Evolutionary conservation across 1,140 invertebrate genomes (phyloP), one percentile per base, ranked within the genome.

Genomic region (Acromyrmex heyeri): DNA sequence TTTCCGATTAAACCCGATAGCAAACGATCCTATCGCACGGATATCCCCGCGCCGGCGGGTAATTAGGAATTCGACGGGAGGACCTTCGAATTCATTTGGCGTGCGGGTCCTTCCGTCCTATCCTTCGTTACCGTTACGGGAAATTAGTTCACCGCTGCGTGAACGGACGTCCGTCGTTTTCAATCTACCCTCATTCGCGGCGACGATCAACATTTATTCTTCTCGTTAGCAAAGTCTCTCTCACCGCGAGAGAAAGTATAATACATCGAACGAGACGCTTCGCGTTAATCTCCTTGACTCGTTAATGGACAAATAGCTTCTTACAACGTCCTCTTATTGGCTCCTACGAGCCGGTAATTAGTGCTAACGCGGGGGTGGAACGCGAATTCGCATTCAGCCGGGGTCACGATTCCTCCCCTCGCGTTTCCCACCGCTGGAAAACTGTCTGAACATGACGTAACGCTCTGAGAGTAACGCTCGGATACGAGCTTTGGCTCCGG

Each of bases 371-470:
- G 53, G 57, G 75, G 78, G 70, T 64, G 85, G 88, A 24, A 78
- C 90, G 65, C 65, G 90, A 91, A 93, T 93, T 93, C 90, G 91
- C 92, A 93, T 94, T 93, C 93, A 94, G 92, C 92, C 90, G 89
- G 90, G 92, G 92, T 90, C 91, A 91, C 88, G 88, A 77, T 70
- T 61, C 72, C 72, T 50, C 70, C 62, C 59, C 34, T 69, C n/a
- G 75, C 86, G 69, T 87, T 78, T 61, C 85, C 82, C 86, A 34
- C 88, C 88, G 86, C 88, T 87, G 92, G 93, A 94, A 94, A 95
- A 94, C 94, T 94, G 91, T 94, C 94, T 94, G 93, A 94, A 94
- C 93, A 95, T 94, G 93, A 94, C 94, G 93, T 94, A 94, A 94
- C 93, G 93, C 93, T 94, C 93, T 85, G 92, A 92, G 94, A 93